Percentiles rank a stretch among this genome's conserved stretches.
Evolutionary conservation across 2,797 vertebrate genomes (phyloP).

Genomic region (Labroides dimidiatus): DNA sequence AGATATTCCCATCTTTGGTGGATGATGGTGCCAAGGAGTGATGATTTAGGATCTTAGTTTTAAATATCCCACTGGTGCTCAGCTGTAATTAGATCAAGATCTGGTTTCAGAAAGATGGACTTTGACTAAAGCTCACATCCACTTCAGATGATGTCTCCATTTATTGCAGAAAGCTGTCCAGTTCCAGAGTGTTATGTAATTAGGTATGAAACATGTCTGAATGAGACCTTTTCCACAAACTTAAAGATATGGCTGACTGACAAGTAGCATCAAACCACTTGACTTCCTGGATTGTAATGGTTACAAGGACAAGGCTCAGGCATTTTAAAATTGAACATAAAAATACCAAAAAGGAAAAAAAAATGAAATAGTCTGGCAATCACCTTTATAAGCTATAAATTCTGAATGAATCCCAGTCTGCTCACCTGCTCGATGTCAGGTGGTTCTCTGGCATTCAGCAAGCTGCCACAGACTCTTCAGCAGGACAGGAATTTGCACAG

Average conservation of each 20-base stretch:
- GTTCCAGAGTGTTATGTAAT: conserved; percentile 7
- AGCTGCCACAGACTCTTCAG: conserved; percentile 13
- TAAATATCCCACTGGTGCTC: not conserved
- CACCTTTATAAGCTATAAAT: too few relatives aligned
- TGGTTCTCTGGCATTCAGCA: conserved; percentile 3
- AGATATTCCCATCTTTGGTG: not conserved
- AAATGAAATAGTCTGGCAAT: too few relatives aligned
- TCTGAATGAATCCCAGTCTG: not conserved
- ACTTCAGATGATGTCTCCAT: not conserved
- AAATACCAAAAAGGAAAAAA: too few relatives aligned
- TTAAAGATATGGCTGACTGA: not conserved
- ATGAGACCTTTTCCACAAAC: not conserved
- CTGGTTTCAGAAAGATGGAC: not conserved
- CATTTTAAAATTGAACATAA: not conserved
- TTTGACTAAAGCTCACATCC: not conserved
- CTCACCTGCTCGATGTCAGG: conserved; percentile 26
- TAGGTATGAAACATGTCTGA: not conserved
- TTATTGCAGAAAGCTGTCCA: not conserved
- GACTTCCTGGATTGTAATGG: not conserved
- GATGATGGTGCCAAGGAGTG: not conserved
- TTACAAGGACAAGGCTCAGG: not conserved
- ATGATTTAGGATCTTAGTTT: too few relatives aligned
- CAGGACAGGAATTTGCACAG: conserved; percentile 15
- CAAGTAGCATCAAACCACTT: not conserved
- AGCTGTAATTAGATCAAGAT: not conserved